Evolutionary conservation across 2,888 invertebrate genomes (phyloP).

Genomic region (Cryptus viduatorius): DNA sequence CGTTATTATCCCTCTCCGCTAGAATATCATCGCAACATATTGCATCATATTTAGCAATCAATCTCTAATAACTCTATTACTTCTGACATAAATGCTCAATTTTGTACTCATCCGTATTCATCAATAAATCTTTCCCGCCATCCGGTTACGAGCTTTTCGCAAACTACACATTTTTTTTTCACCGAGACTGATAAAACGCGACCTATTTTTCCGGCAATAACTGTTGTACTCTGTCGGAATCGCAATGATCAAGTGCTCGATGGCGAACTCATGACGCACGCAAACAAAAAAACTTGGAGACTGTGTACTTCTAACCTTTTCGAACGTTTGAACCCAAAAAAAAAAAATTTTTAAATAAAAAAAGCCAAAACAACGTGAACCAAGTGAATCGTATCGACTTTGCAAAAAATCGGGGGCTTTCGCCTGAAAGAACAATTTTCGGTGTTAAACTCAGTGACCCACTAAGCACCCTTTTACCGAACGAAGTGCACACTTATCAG

Average conservation of each 20-base stretch:
- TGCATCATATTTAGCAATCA: not conserved
- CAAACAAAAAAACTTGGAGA: not conserved
- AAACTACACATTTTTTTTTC: not conserved
- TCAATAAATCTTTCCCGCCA: conserved; percentile 28
- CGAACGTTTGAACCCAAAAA: not conserved
- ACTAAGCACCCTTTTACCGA: conserved; percentile 29
- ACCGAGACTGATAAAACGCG: conserved; percentile 26
- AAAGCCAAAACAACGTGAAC: not conserved
- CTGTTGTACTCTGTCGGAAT: conserved; percentile 14
- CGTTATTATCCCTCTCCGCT: no score
- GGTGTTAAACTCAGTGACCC: conserved; percentile 45
- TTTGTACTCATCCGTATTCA: not conserved
- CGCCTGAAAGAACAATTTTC: conserved; percentile 45
- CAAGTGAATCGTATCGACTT: conserved; percentile 17
- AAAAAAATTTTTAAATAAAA: not conserved
- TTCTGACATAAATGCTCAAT: not conserved
- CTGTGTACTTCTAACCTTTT: not conserved
- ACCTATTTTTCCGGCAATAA: conserved; percentile 30
- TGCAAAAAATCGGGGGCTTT: conserved; percentile 32
- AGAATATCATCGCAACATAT: no score
- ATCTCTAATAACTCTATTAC: not conserved
- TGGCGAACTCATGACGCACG: not conserved
- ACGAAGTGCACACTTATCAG: not conserved
- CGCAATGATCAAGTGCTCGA: conserved; percentile 26
- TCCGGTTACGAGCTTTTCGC: not conserved